Percentiles rank a stretch among this genome's conserved stretches.
Evolutionary conservation across 2,888 invertebrate genomes (phyloP).

Genomic region (Seladonia tumulorum): DNA sequence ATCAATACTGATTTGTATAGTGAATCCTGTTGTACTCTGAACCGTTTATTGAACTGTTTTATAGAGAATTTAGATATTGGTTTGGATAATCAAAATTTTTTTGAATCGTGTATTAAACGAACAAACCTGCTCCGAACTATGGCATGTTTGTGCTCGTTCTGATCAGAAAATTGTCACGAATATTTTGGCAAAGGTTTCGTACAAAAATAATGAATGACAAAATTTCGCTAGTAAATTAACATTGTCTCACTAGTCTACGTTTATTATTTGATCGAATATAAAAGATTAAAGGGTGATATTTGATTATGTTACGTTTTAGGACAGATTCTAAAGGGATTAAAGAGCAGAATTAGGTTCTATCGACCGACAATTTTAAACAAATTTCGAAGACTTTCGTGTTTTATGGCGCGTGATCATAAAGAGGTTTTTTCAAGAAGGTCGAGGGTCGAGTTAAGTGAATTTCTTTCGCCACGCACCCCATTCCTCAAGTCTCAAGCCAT

Average conservation of each 20-base stretch:
- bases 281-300: not conserved
- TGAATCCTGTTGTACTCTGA: not conserved
- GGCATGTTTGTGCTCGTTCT: not conserved
- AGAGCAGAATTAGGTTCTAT: not conserved
- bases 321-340: not conserved
- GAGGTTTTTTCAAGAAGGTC: conserved; percentile 5
- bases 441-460: conserved; percentile 15
- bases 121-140: not conserved
- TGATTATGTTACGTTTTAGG: not conserved
- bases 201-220: not conserved
- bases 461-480: conserved; percentile 9
- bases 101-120: not conserved
- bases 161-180: not conserved
- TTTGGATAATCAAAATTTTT: not conserved
- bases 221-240: not conserved
- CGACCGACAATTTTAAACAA: conserved; percentile 1
- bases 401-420: not conserved
- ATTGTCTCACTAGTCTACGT: not conserved
- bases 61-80: not conserved
- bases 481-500: not conserved
- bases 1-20: not conserved
- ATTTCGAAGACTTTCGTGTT: not conserved
- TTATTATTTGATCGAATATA: not conserved
- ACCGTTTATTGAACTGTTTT: not conserved
- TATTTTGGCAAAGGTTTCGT: not conserved